Percentiles rank a stretch among this genome's conserved stretches.
phyloP scores from a whole-genome alignment of 2,888 invertebrate genomes.

The Fragum fragum region DNA sequence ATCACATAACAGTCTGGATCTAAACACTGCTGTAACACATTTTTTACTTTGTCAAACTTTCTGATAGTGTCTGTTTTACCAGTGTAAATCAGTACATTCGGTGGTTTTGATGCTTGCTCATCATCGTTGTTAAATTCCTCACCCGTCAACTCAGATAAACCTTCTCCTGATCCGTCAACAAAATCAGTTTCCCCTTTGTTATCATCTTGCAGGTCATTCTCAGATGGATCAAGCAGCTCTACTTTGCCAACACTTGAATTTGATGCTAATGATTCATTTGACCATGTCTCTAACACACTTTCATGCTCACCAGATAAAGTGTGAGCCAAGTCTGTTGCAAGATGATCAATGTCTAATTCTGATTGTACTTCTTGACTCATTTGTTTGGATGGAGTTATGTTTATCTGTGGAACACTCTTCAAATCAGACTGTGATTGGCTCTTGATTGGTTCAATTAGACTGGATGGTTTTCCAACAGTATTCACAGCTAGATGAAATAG shows the following conservation, averaged over 20 bases:
- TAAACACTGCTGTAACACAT: slow-evolving; percentile 77
- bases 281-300: slow-evolving; percentile 52
- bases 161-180: slow-evolving; percentile 67
- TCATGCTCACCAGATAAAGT: slow-evolving; percentile 30
- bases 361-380: not conserved
- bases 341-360: slow-evolving; percentile 14
- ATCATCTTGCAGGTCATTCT: slow-evolving; percentile 42
- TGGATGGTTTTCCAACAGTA: slow-evolving; percentile 54
- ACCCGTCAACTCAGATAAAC: slow-evolving; percentile 62
- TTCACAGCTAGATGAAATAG: slow-evolving; percentile 55
- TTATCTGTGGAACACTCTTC: not conserved
- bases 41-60: slow-evolving; percentile 78
- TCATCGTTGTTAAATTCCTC: slow-evolving; percentile 35
- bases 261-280: slow-evolving; percentile 73
- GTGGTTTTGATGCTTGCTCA: slow-evolving; percentile 78
- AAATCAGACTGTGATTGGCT: slow-evolving; percentile 21
- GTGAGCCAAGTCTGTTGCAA: slow-evolving; percentile 35
- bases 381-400: not conserved
- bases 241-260: slow-evolving; percentile 62
- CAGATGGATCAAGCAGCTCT: slow-evolving; percentile 56
- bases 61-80: slow-evolving; percentile 81
- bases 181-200: slow-evolving; percentile 34
- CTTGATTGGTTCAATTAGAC: slow-evolving; percentile 26
- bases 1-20: slow-evolving; percentile 81
- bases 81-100: slow-evolving; percentile 85